phyloP scores from a whole-genome alignment of 2,888 invertebrate genomes.

The Noctua comes region DNA sequence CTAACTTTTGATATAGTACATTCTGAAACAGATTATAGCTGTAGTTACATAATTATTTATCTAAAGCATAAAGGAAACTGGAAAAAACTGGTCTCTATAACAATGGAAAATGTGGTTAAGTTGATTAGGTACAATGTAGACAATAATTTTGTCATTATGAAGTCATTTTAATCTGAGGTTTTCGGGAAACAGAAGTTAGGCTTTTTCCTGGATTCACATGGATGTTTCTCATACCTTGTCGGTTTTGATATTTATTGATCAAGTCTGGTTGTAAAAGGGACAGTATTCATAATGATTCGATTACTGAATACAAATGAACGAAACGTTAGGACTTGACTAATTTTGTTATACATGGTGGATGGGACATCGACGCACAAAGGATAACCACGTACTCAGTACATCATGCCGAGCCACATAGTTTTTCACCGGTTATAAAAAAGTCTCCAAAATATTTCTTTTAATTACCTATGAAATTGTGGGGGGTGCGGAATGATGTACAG shows the following conservation, averaged over 20 bases:
- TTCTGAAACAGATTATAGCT: constrained; percentile 2
- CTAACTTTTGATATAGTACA: background rate
- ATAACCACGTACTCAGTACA: background rate
- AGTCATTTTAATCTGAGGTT: background rate
- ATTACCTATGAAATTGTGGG: background rate
- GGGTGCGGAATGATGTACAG: background rate
- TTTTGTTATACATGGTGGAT: background rate
- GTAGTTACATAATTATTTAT: background rate
- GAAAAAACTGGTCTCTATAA: background rate
- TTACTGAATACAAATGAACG: background rate
- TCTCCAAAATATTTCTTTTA: background rate
- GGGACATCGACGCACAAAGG: background rate
- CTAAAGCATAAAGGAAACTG: background rate
- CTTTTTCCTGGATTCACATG: background rate
- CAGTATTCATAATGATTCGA: background rate
- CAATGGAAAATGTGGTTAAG: constrained; percentile 22
- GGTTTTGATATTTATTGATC: background rate
- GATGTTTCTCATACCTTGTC: too few species aligned
- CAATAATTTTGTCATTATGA: background rate
- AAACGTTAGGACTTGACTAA: background rate
- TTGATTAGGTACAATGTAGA: background rate
- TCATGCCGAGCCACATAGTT: background rate
- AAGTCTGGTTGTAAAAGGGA: too few species aligned
- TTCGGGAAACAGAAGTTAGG: background rate
- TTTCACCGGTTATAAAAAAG: background rate